Evolutionary conservation across 2,113 vertebrate genomes (phyloP).

Genomic region (Triplophysa siluroides): DNA sequence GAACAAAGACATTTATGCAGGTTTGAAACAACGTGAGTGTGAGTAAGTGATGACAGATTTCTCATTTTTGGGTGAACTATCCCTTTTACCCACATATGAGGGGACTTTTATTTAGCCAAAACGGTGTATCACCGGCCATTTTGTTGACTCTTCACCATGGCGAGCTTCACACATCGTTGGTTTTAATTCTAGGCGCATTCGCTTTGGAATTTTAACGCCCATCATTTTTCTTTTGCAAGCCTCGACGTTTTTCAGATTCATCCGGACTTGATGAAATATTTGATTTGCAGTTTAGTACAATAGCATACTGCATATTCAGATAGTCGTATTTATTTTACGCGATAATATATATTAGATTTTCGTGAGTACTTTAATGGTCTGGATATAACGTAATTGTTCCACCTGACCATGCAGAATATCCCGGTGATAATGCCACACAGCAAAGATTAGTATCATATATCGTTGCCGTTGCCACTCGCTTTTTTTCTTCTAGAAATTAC

Average conservation of each 20-base stretch:
- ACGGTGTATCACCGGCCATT: not conserved
- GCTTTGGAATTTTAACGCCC: conserved; percentile 27
- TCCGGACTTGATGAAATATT: not conserved
- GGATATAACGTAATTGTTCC: conserved; percentile 11
- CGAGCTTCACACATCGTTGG: conserved; percentile 45
- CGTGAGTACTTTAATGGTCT: not conserved
- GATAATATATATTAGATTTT: conserved; percentile 18
- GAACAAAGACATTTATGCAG: too few relatives aligned
- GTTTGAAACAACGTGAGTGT: too few relatives aligned
- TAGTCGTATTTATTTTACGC: conserved; percentile 1
- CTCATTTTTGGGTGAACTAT: too few relatives aligned
- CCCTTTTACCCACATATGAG: too few relatives aligned
- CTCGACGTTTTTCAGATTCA: conserved; percentile 1
- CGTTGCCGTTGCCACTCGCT: not conserved
- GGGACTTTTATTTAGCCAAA: conserved; percentile 36
- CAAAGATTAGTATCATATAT: not conserved
- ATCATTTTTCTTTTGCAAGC: not conserved
- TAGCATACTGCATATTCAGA: not conserved
- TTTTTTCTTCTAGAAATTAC: not conserved
- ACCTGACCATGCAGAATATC: conserved; percentile 33
- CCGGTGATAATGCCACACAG: not conserved
- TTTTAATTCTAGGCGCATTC: conserved; percentile 49
- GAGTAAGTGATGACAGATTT: too few relatives aligned
- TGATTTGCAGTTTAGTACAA: not conserved
- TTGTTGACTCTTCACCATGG: conserved; percentile 26